Evolutionary conservation across 2,797 vertebrate species (phyloP), one percentile per base, ranked within the genome.

Genomic region (Gadopsis marmoratus): DNA sequence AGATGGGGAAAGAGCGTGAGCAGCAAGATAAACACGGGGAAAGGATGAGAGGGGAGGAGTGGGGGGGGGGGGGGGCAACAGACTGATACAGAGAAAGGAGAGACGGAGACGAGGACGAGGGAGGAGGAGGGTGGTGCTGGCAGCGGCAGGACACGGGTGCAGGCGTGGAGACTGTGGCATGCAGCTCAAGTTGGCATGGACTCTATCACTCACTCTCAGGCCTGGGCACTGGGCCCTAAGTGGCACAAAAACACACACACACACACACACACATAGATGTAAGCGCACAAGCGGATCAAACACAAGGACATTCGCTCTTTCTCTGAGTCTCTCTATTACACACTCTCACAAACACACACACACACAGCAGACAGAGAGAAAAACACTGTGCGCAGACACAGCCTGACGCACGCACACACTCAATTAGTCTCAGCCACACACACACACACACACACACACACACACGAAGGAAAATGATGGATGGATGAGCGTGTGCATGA

Each of bases 181-280:
- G 88, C 90, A 71, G 87, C 88, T 91, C 85, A 71, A 82, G 88
- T 85, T 94, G 92, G 93, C 91, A 94, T 83, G 84, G 89, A 89
- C 91, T 94, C 92, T 93, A 94, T 94, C 93, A 85, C 76, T 88
- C 91, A 87, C 82, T 93, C 90, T 91, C 92, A 94, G 94, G 90
- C 93, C 90, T 85, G 89, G 93, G 91, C 93, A 88, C 72, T 0
- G 51, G 89, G 93, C 92, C 92, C 90, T 93, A 56, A 5, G 86
- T 86, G 86, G 87, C 83, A 84, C 17, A 63, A 12, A 60, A 59
- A 76, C 80, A 72, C 75, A 69, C 60, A 73, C 56, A 74, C 56
- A 76, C 61, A 70, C 73, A 73, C 58, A 74, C 58, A 77, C 29
- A 63, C 53, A 43, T 1, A 45, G 33, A 85, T 62, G 67, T 17